Base-by-base conservation (phyloP, 2,797 vertebrate species). In the Chaunax sp. region DNA sequence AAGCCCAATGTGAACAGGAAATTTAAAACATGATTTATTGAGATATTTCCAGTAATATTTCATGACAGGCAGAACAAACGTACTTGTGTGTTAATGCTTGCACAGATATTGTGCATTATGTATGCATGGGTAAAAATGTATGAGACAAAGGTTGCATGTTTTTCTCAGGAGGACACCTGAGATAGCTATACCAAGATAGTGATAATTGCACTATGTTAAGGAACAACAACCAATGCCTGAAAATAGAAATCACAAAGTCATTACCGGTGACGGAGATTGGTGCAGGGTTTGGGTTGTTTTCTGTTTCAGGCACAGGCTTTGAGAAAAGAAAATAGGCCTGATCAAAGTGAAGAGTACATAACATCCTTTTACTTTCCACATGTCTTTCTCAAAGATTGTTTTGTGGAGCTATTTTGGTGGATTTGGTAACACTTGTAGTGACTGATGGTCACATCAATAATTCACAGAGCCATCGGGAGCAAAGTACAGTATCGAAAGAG, bases 21-120 rank as follows among this genome's bases (percentile, higher is more conserved):
- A 81, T 83, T 78, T 72, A 78, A 81, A 76, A 84, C 64, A 69
- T 64, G 65, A 76, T 67, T 81, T 47, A 77, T 37, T 33, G 55
- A 50, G 26, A 11, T 54, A 52, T 64, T 61, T 68, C 51, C 30
- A 62, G 54, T 33, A 52, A 61, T 26, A 55, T 37, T 62, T 50
- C 45, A 70, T 65, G 33, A 53, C 52, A 65, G 14, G 26, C 5
- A 62, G 11, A 63, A 28, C 19, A 60, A 44, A 59, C 66, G 26
- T 8, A 59, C 12, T 23, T 50, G 33, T 68, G 26, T 43, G 33
- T 33, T 64, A 56, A 58, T 50, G 9, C 7, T 7, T 19, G 19
- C 20, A 30, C 44, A 22, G 61, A 23, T 23, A 23, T 0, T 35
- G 10, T 9, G n/a, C 0, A 41, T 55, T 41, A 43, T 61, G 55